Base-by-base conservation (phyloP, 2,888 invertebrate species). In the Rhogogaster chlorosoma region DNA sequence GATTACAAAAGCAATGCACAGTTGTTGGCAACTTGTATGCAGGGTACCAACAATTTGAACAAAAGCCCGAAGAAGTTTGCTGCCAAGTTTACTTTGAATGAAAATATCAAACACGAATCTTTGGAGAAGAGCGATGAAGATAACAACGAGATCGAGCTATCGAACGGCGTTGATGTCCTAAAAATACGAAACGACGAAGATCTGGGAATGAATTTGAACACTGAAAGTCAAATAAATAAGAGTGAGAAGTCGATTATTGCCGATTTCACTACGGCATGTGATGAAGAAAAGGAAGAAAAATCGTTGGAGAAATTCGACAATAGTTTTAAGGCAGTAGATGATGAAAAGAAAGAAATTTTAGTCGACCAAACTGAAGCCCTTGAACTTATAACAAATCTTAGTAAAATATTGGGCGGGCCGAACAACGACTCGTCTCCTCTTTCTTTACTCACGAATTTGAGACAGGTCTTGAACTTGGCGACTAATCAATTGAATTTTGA, bases 1-100 rank as follows among this genome's bases (percentile, higher is more conserved):
- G 89, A 91, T 38, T 91, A 87, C 84, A 87, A 89, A 22, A 91
- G 87, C 84, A 92, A 93, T 86, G 88, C 90, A 10, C 90, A 93
- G 86, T 88, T 92, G 84, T 88, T 93, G 71, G 85, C 88, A 22
- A 87, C 88, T 7, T 91, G 86, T 85, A 84, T 91, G 32, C 88
- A 88, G 86, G 26, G 83, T 61, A 85, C 89, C 9, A 89, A 90
- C 49, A 85, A 89, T 64, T 84, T 86, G 29, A 83, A 83, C 10
- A 88, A 87, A 83, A 88, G 87, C 57, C 84, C 86, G 1, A 84
- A 83, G 53, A 87, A 73, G 85, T 83, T 80, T 10, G 84, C 73
- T 6, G 85, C 57, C 26, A 85, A 84, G 7, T 85, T 87, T 10
- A 85, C 85, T 38, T 86, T 86, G 26, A 84, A 29, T 5, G 83